These are phyloP conservation scores for Pseudochaenichthys georgianus DNA, from an alignment of 2,797 vertebrate genomes.

Conservation along the genomic window DNA sequence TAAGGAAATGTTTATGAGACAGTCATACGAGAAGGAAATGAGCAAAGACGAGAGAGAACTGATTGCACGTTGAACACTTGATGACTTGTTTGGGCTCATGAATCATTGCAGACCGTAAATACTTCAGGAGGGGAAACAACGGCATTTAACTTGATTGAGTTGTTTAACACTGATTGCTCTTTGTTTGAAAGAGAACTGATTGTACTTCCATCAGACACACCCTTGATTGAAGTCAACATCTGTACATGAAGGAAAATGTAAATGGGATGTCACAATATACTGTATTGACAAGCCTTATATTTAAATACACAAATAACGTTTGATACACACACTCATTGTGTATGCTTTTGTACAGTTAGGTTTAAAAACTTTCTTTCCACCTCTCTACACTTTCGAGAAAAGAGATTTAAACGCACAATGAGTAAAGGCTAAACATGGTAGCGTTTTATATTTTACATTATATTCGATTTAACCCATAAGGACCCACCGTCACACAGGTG, in stretches of 20 bases:
- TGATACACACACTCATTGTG: too few relatives aligned
- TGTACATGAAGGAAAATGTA: background rate
- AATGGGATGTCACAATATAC: too few relatives aligned
- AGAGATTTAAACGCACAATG: too few relatives aligned
- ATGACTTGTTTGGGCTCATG: slow-evolving; percentile 21
- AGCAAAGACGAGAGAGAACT: background rate
- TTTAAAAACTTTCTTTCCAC: too few relatives aligned
- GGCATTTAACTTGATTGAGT: slow-evolving; percentile 10
- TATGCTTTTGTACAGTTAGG: too few relatives aligned
- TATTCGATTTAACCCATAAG: too few relatives aligned
- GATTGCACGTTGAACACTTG: background rate
- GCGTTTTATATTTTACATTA: too few relatives aligned
- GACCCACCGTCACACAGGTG: too few relatives aligned
- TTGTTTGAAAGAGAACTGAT: background rate
- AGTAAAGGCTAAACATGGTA: too few relatives aligned
- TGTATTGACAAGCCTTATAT: too few relatives aligned
- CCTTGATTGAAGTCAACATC: background rate
- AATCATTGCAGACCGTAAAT: slow-evolving; percentile 19
- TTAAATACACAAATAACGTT: too few relatives aligned
- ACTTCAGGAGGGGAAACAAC: background rate
- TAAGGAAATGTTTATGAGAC: background rate
- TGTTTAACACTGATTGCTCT: slow-evolving; percentile 4
- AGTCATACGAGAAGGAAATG: slow-evolving; percentile 30
- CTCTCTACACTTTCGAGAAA: too few relatives aligned
- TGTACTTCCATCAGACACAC: background rate